Percentiles rank a stretch among this genome's conserved stretches.
These are phyloP conservation scores for Brachynemurus nebulosus DNA, from an alignment of 2,888 invertebrate species.

Conservation along the genomic window DNA sequence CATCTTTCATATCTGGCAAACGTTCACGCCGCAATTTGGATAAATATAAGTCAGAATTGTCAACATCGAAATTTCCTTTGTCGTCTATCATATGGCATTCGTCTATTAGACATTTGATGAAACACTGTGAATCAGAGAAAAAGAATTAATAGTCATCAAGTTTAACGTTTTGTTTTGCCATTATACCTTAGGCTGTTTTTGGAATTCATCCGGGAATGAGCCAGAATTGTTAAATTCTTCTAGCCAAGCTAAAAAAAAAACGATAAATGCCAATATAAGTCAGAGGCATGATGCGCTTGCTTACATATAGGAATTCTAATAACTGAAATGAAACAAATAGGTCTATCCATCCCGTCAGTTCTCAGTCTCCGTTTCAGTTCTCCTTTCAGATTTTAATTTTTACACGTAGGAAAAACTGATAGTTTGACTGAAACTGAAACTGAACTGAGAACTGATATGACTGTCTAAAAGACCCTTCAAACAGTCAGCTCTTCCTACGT, in stretches of 20 bases:
- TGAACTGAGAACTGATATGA: no score
- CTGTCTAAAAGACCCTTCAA: no score
- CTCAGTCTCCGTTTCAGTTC: no score
- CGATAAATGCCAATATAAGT: background rate
- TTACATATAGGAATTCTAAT: no score
- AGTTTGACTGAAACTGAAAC: no score
- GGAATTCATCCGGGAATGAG: slow-evolving; percentile 4
- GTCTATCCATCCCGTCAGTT: no score
- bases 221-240: slow-evolving; percentile 5
- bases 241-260: slow-evolving; percentile 1
- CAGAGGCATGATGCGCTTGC: background rate
- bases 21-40: background rate
- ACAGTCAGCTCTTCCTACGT: no score
- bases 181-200: background rate
- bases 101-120: slow-evolving; percentile 1
- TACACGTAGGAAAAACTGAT: no score
- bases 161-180: background rate
- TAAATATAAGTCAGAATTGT: background rate
- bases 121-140: slow-evolving; percentile 1
- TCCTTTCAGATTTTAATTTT: no score
- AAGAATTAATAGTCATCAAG: background rate
- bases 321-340: no score
- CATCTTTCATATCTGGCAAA: background rate
- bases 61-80: background rate
- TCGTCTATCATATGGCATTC: background rate